Percentiles rank a stretch among this genome's conserved stretches.
Conservation (phyloP, 2,888 invertebrate genomes). For the Conchocele bisecta region DNA sequence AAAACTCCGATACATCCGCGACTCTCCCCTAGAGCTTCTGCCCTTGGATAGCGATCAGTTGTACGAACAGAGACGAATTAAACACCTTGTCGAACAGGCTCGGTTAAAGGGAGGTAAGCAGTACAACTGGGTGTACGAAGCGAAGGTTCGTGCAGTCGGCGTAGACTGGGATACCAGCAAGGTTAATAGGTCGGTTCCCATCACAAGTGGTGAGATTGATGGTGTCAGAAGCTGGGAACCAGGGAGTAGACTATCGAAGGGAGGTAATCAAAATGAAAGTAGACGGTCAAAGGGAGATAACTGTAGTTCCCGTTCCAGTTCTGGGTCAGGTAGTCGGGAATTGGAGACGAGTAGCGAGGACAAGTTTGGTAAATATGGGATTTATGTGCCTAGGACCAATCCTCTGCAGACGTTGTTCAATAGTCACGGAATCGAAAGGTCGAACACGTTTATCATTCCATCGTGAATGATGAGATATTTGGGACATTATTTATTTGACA, state of each 20-base stretch:
- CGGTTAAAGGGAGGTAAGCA: slow-evolving; percentile 64
- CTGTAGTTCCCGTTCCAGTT: slow-evolving; percentile 1
- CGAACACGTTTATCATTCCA: slow-evolving; percentile 43
- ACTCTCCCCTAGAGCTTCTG: slow-evolving; percentile 36
- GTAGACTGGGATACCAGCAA: slow-evolving; percentile 41
- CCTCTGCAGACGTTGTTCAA: slow-evolving; percentile 32
- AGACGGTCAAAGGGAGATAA: slow-evolving; percentile 1
- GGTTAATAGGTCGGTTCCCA: neutral
- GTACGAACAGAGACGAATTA: slow-evolving; percentile 65
- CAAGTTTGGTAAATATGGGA: slow-evolving; percentile 48
- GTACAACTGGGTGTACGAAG: slow-evolving; percentile 63
- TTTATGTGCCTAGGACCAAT: slow-evolving; percentile 30
- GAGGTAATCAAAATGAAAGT: no score
- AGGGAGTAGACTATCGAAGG: neutral
- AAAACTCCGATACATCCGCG: slow-evolving; percentile 59
- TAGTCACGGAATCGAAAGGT: slow-evolving; percentile 25
- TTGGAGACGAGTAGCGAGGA: neutral
- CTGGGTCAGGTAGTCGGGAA: neutral
- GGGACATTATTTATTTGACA: no score
- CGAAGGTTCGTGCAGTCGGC: slow-evolving; percentile 36
- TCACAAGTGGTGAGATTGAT: no score
- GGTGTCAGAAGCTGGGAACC: no score
- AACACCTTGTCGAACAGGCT: slow-evolving; percentile 65
- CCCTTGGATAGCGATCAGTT: slow-evolving; percentile 57
- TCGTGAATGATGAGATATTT: no score